Base-by-base conservation (phyloP, 2,888 invertebrate species). In the Callyntrura sp. region DNA sequence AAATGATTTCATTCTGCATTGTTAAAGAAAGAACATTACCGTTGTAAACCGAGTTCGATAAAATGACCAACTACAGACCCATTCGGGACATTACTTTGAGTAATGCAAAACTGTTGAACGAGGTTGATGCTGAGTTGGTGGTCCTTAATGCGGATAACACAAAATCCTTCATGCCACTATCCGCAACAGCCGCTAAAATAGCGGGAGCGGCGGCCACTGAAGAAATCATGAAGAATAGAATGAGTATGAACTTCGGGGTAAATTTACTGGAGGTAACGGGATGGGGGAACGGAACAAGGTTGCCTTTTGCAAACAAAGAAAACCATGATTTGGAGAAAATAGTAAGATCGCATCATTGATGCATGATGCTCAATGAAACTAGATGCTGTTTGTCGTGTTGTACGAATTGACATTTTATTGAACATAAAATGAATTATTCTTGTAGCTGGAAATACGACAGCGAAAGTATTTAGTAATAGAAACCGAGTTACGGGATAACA, bases 291-390 rank as follows among this genome's bases (percentile, higher is more conserved):
- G 91, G 91, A 14, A 35, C 73, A 43, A 81, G 85, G 17, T 12
- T 91, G 8, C 90, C 91, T 2, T 91, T 91, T 79, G 85, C 91
- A 11, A 90, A 70, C 28, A 70, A 70, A 78, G 85, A 81, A 23
- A 91, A 91, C 43, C 81, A 91, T 51, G 76, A 43, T 5, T 57
- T 91, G 28, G 91, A 91, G 57, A 84, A 90, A 57, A 20, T 76
- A 23, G 91, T 91, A 85, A 70, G 84, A 0, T 23, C 8, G 12
- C 1, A 17, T 68, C 25, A 43, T 11, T 0, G 3, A 70, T 17
- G 45, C 28, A 35, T 65, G 11, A 65, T 65, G 23, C 23, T n/a
- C 8, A 5, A 14, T 25, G 3, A 20, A 20, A 11, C 35, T 28
- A 17, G 17, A 35, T n/a, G n/a, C n/a, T n/a, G n/a, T n/a, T n/a